These are phyloP conservation scores for Callospermophilus lateralis DNA, from an alignment of 2,113 vertebrate species.

Conservation along the genomic window DNA sequence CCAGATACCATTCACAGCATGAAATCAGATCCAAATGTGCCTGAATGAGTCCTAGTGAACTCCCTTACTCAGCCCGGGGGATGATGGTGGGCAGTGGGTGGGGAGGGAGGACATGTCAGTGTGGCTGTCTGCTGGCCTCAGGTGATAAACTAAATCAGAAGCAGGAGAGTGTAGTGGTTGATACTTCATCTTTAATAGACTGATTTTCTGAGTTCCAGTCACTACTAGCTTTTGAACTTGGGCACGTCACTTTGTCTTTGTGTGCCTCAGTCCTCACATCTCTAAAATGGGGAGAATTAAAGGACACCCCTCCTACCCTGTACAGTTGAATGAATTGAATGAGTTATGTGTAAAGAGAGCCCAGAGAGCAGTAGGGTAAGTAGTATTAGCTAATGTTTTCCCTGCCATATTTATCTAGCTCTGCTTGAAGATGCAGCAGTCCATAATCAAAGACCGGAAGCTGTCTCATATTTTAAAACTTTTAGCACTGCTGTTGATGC, in stretches of 20 bases:
- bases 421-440: neutral
- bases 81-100: neutral
- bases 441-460: neutral
- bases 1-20: conserved; percentile 65
- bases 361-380: neutral
- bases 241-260: neutral
- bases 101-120: neutral
- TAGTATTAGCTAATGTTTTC: neutral
- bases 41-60: neutral
- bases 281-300: neutral
- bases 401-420: neutral
- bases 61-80: neutral
- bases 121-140: neutral
- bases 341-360: neutral
- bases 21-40: conserved; percentile 77
- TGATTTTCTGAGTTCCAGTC: neutral
- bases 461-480: neutral
- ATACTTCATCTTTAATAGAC: neutral
- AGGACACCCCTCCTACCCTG: too few species aligned
- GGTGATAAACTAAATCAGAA: neutral
- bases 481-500: neutral
- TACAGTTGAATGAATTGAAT: neutral
- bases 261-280: conserved; percentile 9
- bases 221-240: neutral
- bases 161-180: neutral